Conservation (phyloP, 2,888 invertebrate genomes). For the Patella ulyssiponensis region DNA sequence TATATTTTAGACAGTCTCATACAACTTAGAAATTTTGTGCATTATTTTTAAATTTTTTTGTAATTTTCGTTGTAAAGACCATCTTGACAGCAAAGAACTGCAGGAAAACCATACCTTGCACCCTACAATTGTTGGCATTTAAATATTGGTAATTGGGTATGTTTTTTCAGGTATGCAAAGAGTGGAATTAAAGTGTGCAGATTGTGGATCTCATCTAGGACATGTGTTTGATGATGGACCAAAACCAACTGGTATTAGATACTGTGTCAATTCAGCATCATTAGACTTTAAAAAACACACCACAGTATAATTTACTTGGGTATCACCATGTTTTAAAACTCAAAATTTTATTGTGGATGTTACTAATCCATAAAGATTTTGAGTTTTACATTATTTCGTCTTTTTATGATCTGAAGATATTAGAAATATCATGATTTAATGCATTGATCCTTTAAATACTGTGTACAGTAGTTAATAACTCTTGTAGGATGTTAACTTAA, state of each 20-base stretch:
- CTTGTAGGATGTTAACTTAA: too few relatives aligned
- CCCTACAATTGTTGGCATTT: too few relatives aligned
- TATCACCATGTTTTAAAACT: too few relatives aligned
- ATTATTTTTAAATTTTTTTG: not conserved
- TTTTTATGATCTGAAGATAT: too few relatives aligned
- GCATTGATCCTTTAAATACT: too few relatives aligned
- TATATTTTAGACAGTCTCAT: too few relatives aligned
- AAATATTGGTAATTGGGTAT: too few relatives aligned
- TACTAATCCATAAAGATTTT: too few relatives aligned
- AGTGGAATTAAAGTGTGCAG: slow-evolving; percentile 65
- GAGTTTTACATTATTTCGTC: too few relatives aligned
- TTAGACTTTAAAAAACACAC: slow-evolving; percentile 70
- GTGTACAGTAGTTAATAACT: too few relatives aligned
- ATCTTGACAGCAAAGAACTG: not conserved
- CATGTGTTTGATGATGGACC: slow-evolving; percentile 72
- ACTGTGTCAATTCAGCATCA: slow-evolving; percentile 70
- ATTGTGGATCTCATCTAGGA: slow-evolving; percentile 69
- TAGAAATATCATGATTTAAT: too few relatives aligned
- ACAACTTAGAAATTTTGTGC: not conserved
- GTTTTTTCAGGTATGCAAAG: slow-evolving; percentile 59
- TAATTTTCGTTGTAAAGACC: not conserved
- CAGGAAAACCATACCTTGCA: not conserved
- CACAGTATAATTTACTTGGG: slow-evolving; percentile 54
- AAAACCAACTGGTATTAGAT: slow-evolving; percentile 61
- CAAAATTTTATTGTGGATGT: too few relatives aligned